Base-by-base conservation (phyloP, 1,140 invertebrate species). In the Colletes gigas region DNA sequence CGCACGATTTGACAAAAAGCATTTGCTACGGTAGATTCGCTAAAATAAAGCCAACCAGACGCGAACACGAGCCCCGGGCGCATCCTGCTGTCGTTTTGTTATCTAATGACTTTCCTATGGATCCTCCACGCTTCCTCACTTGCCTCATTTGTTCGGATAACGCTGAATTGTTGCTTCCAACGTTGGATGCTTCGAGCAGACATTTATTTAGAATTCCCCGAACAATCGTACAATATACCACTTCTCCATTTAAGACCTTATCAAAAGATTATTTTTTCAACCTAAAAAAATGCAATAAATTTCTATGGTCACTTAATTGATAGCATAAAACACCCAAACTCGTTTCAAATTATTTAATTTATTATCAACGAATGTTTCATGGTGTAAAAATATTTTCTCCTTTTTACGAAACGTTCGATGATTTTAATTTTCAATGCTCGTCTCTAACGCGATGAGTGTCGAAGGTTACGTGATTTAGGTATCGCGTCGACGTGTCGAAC, bases 1-100 rank as follows among this genome's bases (percentile, higher is more conserved):
- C 88, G 84, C 85, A 78, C 87, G 88, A 89, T 90, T 90, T 90
- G 85, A 84, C 87, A 83, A 81, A 84, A 86, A 86, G 78, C 72
- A 77, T 77, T 71, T 60, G 77, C 71, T 19, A 66, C 50, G 57
- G 44, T 79, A 65, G 47, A 66, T 80, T 84, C 73, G 63, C 54
- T 77, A 72, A 84, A 84, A 83, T 85, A 89, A 90, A 85, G 74
- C 70, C 77, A 66, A 73, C 69, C n/a, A 79, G 60, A 79, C 50
- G 44, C 15, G 39, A 55, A 21, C 68, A 9, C 52, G 1, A 10
- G 15, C 3, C 30, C 21, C 47, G 30, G 19, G 50, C 47, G 72
- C 60, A 15, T 50, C 41, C 21, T 7, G 4, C 17, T 44, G 44
- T 50, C 60, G 69, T 78, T 78, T 65, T 44, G 41, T 62, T 78